phyloP scores from a whole-genome alignment of 2,888 invertebrate species.

The Synanthedon formicaeformis region DNA sequence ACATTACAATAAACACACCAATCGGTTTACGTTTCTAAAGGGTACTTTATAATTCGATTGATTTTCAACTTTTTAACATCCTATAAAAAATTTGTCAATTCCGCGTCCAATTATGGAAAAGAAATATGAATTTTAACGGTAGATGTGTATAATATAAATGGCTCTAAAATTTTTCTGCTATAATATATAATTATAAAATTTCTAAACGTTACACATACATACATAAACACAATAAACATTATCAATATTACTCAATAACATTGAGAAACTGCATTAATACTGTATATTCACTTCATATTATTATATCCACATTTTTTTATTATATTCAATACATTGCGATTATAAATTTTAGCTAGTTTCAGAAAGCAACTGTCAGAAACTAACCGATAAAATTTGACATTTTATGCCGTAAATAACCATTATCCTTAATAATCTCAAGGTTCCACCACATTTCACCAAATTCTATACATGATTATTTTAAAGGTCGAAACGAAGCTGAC shows the following conservation, averaged over 20 bases:
- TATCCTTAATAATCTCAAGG: slow-evolving; percentile 54
- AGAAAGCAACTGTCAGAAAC: slow-evolving; percentile 3
- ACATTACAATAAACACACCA: neutral
- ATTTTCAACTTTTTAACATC: neutral
- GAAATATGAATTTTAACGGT: slow-evolving; percentile 17
- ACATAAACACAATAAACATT: slow-evolving; percentile 26
- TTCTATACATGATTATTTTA: slow-evolving; percentile 7
- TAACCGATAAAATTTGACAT: slow-evolving; percentile 35
- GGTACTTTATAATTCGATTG: too few relatives aligned
- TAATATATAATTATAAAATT: slow-evolving; percentile 17
- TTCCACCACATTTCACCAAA: neutral
- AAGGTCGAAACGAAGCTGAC: slow-evolving; percentile 24
- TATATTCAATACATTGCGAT: slow-evolving; percentile 19
- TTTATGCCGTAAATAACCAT: slow-evolving; percentile 46
- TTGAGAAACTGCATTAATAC: slow-evolving; percentile 26
- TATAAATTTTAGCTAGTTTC: too few relatives aligned
- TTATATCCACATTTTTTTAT: slow-evolving; percentile 25
- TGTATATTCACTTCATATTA: slow-evolving; percentile 32
- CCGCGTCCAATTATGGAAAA: slow-evolving; percentile 7
- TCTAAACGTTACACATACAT: slow-evolving; percentile 22
- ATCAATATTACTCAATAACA: neutral
- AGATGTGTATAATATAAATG: slow-evolving; percentile 54
- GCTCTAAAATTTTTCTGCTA: slow-evolving; percentile 37
- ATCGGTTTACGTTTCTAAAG: too few relatives aligned
- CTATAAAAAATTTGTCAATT: neutral